Percentiles rank a stretch among this genome's conserved stretches.
Evolutionary conservation across 2,797 vertebrate species (phyloP).

Genomic region (Setipinna tenuifilis): DNA sequence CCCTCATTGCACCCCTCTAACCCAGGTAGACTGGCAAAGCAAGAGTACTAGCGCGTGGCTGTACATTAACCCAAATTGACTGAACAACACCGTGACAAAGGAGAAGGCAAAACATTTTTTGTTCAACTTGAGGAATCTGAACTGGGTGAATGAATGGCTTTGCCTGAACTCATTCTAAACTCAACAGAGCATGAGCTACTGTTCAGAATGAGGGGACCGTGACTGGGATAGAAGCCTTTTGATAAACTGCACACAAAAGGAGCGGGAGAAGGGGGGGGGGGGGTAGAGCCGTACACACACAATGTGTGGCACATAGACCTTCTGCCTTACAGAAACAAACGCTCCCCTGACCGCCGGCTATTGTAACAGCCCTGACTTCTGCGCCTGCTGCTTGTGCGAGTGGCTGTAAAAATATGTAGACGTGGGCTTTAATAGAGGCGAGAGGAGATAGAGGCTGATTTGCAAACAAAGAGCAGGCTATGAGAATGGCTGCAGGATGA

Average conservation of each 20-base stretch:
- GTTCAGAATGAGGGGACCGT: conserved; percentile 19
- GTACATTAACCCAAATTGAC: background rate
- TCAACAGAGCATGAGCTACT: conserved; percentile 28
- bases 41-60: background rate
- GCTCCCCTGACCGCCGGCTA: conserved; percentile 22
- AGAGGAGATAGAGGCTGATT: conserved; percentile 4
- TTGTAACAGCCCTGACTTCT: conserved; percentile 8
- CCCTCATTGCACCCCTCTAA: background rate
- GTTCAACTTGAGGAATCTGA: conserved; percentile 5
- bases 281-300: conserved; percentile 18
- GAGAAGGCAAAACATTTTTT: background rate
- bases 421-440: conserved; percentile 35
- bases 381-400: conserved; percentile 13
- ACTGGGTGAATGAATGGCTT: conserved; percentile 38
- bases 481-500: conserved; percentile 45
- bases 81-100: background rate
- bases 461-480: conserved; percentile 45
- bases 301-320: conserved; percentile 30
- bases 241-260: conserved; percentile 36
- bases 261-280: background rate
- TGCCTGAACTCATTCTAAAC: conserved; percentile 37
- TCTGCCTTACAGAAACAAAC: background rate
- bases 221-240: conserved; percentile 42
- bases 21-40: background rate
- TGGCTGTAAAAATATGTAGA: conserved; percentile 38